phyloP scores from a whole-genome alignment of 1,140 invertebrate genomes.

The Drosophila cardini region DNA sequence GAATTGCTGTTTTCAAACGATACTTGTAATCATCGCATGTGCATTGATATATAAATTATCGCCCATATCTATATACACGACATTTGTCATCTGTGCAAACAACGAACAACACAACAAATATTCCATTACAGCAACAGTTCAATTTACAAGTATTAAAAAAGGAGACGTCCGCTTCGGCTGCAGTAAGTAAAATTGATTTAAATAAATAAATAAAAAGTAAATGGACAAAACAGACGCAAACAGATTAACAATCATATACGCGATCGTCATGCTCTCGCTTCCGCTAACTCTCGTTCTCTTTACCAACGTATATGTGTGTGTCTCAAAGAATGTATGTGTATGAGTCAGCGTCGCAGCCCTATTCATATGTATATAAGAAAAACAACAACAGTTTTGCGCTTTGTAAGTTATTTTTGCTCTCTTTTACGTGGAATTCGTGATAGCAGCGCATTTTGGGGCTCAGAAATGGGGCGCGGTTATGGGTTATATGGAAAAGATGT shows the following conservation, averaged over 20 bases:
- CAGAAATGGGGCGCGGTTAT: slow-evolving; percentile 43
- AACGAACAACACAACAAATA: slow-evolving; percentile 39
- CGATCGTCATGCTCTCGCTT: background rate
- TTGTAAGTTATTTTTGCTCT: slow-evolving; percentile 36
- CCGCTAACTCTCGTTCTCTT: slow-evolving; percentile 11
- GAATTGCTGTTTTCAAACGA: background rate
- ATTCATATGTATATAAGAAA: slow-evolving; percentile 20
- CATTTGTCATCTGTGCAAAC: slow-evolving; percentile 56
- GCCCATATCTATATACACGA: slow-evolving; percentile 29
- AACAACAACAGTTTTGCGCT: slow-evolving; percentile 23
- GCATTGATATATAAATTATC: slow-evolving; percentile 34
- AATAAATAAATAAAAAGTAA: background rate
- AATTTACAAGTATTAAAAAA: slow-evolving; percentile 40
- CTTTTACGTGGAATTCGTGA: slow-evolving; percentile 47
- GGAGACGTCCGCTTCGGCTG: slow-evolving; percentile 16
- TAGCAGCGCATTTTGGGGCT: slow-evolving; percentile 29
- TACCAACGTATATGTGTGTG: background rate
- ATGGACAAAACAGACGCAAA: background rate
- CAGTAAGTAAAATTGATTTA: slow-evolving; percentile 32
- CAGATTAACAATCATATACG: background rate
- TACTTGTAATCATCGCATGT: slow-evolving; percentile 1
- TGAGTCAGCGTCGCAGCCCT: slow-evolving; percentile 50
- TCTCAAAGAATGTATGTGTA: slow-evolving; percentile 13
- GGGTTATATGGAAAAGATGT: slow-evolving; percentile 25
- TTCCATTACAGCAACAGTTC: slow-evolving; percentile 39